A percentile compares a stretch with the other conserved stretches of the same genome.
Evolutionary conservation across 1,140 invertebrate genomes (phyloP).

Genomic region (Holcopasites calliopsidis): DNA sequence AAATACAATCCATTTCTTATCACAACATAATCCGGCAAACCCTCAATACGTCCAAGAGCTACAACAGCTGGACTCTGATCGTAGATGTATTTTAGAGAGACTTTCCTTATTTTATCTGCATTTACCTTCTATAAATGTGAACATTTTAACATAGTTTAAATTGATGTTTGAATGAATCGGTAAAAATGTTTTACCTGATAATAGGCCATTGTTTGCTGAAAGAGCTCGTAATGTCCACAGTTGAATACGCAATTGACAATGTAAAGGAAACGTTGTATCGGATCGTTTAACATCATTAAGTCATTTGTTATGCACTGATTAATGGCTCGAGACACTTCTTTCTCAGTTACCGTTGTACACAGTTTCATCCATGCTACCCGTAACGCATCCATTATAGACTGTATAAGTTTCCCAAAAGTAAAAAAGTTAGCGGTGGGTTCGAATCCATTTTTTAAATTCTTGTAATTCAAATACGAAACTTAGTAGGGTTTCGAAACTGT

Average conservation of each 20-base stretch:
- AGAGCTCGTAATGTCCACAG: constrained; percentile 51
- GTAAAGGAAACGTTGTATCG: constrained; percentile 58
- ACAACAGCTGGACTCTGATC: constrained; percentile 62
- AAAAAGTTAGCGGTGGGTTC: no score
- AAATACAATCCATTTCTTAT: constrained; percentile 57
- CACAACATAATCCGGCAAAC: constrained; percentile 58
- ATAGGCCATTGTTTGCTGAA: constrained; percentile 48
- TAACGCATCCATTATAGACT: constrained; percentile 70
- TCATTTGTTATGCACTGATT: constrained; percentile 71
- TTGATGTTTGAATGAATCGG: background rate
- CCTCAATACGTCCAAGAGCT: constrained; percentile 59
- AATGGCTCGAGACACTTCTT: constrained; percentile 74
- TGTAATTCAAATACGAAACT: no score
- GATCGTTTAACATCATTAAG: constrained; percentile 46
- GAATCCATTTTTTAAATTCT: no score
- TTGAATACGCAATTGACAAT: constrained; percentile 49
- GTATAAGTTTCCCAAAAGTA: background rate
- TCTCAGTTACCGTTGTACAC: constrained; percentile 69
- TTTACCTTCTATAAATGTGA: constrained; percentile 53
- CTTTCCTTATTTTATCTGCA: constrained; percentile 42
- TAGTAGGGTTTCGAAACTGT: no score
- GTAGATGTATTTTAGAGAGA: constrained; percentile 60
- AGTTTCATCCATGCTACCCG: constrained; percentile 75
- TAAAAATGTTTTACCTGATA: constrained; percentile 50
- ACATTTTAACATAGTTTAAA: background rate